Base-by-base conservation (phyloP, 2,888 invertebrate species). In the Pachliopta kotzebuea region DNA sequence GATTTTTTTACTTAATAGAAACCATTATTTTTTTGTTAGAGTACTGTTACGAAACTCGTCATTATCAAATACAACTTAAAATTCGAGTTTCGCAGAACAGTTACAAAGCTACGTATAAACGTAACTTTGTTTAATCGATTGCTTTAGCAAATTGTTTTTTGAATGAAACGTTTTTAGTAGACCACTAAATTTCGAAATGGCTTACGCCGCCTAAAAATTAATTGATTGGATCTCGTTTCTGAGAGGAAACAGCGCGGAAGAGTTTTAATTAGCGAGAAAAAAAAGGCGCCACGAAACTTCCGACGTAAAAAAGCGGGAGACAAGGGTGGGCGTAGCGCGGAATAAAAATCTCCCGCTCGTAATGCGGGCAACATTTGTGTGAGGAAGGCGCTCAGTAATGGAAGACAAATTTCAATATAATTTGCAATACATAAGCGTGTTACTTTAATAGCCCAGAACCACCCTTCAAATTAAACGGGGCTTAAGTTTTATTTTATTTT, bases 341-440 rank as follows among this genome's bases (percentile, higher is more conserved):
- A 89, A 89, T 88, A 88, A 89, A 88, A 89, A 85, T 86, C 87
- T 86, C 86, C 89, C 88, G 86, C 80, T 82, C 89, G 86, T 90
- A 90, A 90, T 88, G 88, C 90, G 90, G 90, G 87, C 88, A 90
- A 90, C 91, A 91, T 91, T 91, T 91, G 91, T 90, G 90, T 90
- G 86, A 90, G 90, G 89, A 90, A 91, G 89, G 85, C 85, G 85
- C 87, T 85, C 86, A 85, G 90, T 90, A 91, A 91, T 91, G 90
- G 91, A 91, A 91, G 91, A 91, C 91, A 91, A 91, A 91, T 91
- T 91, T 92, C 92, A 91, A 92, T 92, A 92, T 92, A 91, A 92
- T 92, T 92, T 92, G 90, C 91, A 92, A 91, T 92, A 92, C 92
- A 92, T 92, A 92, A 91, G 92, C 92, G 92, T 92, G 90, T 91